Evolutionary conservation across 53 echinoderm and acorn worm genomes (phyloP), one percentile per base, ranked within the genome.

Genomic region (Patiria pectinifera): DNA sequence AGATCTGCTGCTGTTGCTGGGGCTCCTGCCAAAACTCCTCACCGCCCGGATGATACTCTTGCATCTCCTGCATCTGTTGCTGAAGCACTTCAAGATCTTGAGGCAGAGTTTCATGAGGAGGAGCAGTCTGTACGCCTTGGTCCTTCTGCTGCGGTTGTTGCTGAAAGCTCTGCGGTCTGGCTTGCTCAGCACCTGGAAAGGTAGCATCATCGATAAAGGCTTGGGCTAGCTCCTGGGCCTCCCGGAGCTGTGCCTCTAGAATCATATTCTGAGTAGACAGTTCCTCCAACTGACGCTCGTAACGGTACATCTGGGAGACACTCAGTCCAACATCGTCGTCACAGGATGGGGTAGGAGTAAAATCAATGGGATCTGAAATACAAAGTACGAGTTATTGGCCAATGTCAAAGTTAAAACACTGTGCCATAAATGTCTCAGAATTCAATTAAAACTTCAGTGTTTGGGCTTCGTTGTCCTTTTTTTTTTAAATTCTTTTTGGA

Each of bases 261-360:
- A 82, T 89, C 66, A 91, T 94, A 46, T 93, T 96, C 63, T 96
- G 77, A 45, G 81, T 82, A 46, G 79, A 82, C n/a, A 97, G 89
- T 78, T 95, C 95, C 71, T 92, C 93, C 25, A 97, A 91, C 82
- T 92, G 92, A 3, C 87, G 48, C 86, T 97, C 97, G 89, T 97
- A 97, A 3, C 92, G 87, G 91, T 94, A 93, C 92, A 97, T 93
- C 89, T 97, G 97, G 14, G 93, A 78, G 6, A 88, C 95, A 77
- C 97, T 97, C 66, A 97, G 91, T 7, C 97, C 97, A 60, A 97
- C 94, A 86, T 97, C 97, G 47, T 96, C 91, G 18, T 87, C 95
- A 35, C 87, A 80, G 6, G 93, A 83, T 4, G 94, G 93, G 45
- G 84, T 45, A 76, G 95, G 85, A 2, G 92, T 61, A 13, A 48